phyloP scores from a whole-genome alignment of 2,113 vertebrate genomes.

The Panthera leo region DNA sequence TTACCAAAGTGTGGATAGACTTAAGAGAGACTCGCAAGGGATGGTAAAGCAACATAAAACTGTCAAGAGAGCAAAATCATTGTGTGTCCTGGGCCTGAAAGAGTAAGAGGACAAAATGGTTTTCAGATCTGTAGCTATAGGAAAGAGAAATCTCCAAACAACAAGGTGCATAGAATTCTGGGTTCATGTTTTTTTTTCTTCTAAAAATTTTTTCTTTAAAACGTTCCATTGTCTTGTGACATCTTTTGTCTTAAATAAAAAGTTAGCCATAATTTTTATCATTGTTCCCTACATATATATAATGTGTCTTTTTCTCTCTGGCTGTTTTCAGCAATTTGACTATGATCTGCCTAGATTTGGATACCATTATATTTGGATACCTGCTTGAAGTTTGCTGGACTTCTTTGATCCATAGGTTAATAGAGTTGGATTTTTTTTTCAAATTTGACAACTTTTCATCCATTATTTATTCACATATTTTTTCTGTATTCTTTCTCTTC shows the following conservation, averaged over 20 bases:
- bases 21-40: background rate
- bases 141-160: background rate
- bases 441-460: background rate
- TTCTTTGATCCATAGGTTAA: background rate
- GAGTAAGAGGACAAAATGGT: background rate
- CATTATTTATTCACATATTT: conserved; percentile 25
- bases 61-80: background rate
- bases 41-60: background rate
- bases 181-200: background rate
- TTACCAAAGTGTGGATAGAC: background rate
- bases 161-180: background rate
- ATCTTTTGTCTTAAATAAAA: background rate
- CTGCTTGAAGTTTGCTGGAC: background rate
- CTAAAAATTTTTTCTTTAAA: background rate
- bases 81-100: background rate
- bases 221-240: background rate
- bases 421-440: background rate
- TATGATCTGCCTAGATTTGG: background rate
- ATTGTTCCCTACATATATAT: background rate
- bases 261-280: background rate
- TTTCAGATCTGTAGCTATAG: background rate
- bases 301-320: background rate
- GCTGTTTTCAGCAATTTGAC: background rate
- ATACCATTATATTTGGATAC: background rate
- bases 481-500: background rate